Percentiles rank a stretch among this genome's conserved stretches.
Evolutionary conservation across 2,888 invertebrate genomes (phyloP).

Genomic region (Andrena flavipes): DNA sequence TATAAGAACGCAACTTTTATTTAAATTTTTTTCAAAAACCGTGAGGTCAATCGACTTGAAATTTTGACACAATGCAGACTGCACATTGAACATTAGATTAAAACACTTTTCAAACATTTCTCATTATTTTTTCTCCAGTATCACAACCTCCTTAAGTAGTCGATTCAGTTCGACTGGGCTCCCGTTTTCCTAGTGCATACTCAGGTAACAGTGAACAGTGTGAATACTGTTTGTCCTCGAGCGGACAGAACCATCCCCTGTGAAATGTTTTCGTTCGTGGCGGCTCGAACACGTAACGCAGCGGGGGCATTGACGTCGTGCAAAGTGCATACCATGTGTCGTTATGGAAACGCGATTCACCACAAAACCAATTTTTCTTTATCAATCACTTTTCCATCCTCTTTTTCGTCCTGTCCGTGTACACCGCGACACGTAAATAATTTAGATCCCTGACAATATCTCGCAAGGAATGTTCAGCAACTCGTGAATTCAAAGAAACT

Average conservation of each 20-base stretch:
- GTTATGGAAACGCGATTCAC: slow-evolving; percentile 50
- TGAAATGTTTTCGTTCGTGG: slow-evolving; percentile 23
- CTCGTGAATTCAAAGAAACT: no score
- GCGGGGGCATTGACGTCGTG: slow-evolving; percentile 40
- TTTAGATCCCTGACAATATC: neutral
- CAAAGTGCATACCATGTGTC: slow-evolving; percentile 39
- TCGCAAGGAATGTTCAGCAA: no score
- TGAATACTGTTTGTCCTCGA: neutral
- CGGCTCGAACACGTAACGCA: slow-evolving; percentile 13
- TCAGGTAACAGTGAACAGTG: neutral
- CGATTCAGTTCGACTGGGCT: no score
- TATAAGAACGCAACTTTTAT: no score
- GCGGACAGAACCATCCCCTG: slow-evolving; percentile 1
- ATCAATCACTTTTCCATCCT: neutral
- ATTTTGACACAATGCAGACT: no score
- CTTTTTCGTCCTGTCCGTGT: no score
- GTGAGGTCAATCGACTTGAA: no score
- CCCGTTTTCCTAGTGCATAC: neutral
- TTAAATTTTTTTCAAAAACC: no score
- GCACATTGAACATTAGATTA: no score
- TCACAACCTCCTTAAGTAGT: no score
- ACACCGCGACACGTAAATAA: neutral
- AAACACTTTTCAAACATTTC: no score
- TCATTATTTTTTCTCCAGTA: no score
- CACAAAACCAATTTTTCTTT: slow-evolving; percentile 29